Conservation (phyloP, 2,113 vertebrate species). For the Sceloporus tristichus region DNA sequence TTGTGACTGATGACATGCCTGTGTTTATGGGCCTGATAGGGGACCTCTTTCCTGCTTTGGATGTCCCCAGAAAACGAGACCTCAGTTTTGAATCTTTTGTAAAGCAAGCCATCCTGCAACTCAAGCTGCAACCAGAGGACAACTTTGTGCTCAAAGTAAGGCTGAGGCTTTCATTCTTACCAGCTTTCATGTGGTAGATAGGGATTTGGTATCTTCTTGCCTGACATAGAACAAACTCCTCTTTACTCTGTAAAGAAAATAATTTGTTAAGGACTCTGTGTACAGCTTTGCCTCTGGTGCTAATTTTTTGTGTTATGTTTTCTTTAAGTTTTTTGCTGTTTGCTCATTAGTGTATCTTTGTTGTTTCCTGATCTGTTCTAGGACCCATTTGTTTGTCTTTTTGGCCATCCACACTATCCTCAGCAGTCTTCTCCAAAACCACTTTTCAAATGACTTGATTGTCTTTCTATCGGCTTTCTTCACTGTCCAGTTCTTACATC, state of each 20-base stretch:
- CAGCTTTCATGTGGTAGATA: neutral
- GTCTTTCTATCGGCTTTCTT: too few species aligned
- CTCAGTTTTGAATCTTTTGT: constrained; percentile 86
- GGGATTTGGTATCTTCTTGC: neutral
- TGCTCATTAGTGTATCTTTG: neutral
- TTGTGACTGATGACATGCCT: constrained; percentile 91
- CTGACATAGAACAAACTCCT: neutral
- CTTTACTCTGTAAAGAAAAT: neutral
- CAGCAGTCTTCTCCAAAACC: too few species aligned
- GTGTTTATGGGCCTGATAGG: constrained; percentile 94
- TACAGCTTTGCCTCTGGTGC: neutral
- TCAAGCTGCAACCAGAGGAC: constrained; percentile 92
- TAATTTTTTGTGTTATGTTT: neutral
- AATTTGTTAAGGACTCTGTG: neutral
- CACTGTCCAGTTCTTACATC: too few species aligned
- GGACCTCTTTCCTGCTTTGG: constrained; percentile 92
- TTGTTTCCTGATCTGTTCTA: neutral
- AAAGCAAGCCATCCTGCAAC: constrained; percentile 86
- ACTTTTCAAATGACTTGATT: too few species aligned
- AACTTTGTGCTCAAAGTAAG: constrained; percentile 95
- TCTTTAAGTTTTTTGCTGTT: neutral
- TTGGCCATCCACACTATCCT: too few species aligned
- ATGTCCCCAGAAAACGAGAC: constrained; percentile 89
- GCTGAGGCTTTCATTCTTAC: rapidly evolving
- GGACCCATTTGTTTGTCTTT: too few species aligned